Percentiles rank a stretch among this genome's conserved stretches.
phyloP scores from a whole-genome alignment of 2,888 invertebrate genomes.

The Phlogophora meticulosa region DNA sequence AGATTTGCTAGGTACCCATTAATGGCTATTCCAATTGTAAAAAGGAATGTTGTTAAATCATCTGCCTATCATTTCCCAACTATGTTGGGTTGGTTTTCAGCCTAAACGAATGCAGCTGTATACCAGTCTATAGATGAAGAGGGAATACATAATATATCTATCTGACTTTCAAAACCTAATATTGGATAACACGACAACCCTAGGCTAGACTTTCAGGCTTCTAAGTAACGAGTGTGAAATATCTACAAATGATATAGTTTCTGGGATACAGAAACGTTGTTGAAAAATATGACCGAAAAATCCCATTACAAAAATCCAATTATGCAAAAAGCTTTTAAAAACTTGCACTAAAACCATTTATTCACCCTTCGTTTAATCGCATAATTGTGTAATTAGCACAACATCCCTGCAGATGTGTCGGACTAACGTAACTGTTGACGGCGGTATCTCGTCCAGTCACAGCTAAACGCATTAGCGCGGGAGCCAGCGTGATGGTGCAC shows the following conservation, averaged over 20 bases:
- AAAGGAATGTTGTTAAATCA: too few species aligned
- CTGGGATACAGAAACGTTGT: background rate
- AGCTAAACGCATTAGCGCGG: conserved; percentile 80
- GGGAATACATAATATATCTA: too few species aligned
- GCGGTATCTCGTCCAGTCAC: conserved; percentile 77
- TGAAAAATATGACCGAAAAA: background rate
- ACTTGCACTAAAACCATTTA: conserved; percentile 35
- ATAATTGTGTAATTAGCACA: conserved; percentile 67
- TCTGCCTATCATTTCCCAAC: too few species aligned
- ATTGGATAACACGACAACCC: too few species aligned
- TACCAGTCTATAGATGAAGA: too few species aligned
- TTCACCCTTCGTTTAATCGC: conserved; percentile 57
- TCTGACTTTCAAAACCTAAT: too few species aligned
- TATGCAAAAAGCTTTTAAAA: conserved; percentile 41
- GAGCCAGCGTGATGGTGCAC: conserved; percentile 36
- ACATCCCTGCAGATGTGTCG: conserved; percentile 59
- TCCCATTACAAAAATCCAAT: conserved; percentile 7
- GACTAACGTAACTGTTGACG: conserved; percentile 74
- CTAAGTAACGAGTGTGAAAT: too few species aligned
- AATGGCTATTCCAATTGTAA: background rate
- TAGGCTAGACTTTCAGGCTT: too few species aligned
- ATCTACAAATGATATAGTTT: too few species aligned
- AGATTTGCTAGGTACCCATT: background rate
- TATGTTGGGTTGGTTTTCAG: too few species aligned
- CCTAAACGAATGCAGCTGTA: too few species aligned